These are phyloP conservation scores for Callyntrura guangdongensis DNA, from an alignment of 2,888 invertebrate species.

Conservation along the genomic window DNA sequence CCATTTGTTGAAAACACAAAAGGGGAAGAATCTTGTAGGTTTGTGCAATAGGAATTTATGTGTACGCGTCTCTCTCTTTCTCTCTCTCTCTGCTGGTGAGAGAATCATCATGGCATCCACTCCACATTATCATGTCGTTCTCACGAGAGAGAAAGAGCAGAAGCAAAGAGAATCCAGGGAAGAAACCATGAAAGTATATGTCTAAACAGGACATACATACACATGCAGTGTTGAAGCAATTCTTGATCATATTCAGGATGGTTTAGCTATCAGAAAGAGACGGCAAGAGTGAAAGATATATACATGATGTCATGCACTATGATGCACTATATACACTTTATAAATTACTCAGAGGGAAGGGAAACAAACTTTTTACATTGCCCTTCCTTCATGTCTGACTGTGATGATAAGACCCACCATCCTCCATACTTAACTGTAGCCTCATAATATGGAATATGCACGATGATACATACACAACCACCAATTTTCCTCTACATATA, in stretches of 20 bases:
- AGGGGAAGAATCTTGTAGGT: not conserved
- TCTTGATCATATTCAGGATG: not conserved
- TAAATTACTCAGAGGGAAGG: not conserved
- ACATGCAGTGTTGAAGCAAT: not conserved
- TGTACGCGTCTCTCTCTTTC: not conserved
- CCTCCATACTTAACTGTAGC: not conserved
- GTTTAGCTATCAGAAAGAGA: too few relatives aligned
- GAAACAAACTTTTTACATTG: conserved; percentile 40
- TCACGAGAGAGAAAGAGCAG: conserved; percentile 15
- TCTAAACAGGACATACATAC: too few relatives aligned
- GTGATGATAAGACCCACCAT: conserved; percentile 9
- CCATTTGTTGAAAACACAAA: not conserved
- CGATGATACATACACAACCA: not conserved
- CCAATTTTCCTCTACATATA: conserved; percentile 21
- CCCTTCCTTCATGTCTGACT: conserved; percentile 21
- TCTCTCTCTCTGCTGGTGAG: not conserved
- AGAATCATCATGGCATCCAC: conserved; percentile 58
- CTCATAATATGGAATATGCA: too few relatives aligned
- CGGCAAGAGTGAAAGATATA: not conserved
- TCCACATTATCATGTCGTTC: conserved; percentile 51
- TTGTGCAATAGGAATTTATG: not conserved
- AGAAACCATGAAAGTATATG: conserved; percentile 22
- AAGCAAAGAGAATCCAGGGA: not conserved
- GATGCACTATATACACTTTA: not conserved
- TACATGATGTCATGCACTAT: not conserved